Conservation (phyloP, 2,113 vertebrate species). For the Otocyon megalotis region DNA sequence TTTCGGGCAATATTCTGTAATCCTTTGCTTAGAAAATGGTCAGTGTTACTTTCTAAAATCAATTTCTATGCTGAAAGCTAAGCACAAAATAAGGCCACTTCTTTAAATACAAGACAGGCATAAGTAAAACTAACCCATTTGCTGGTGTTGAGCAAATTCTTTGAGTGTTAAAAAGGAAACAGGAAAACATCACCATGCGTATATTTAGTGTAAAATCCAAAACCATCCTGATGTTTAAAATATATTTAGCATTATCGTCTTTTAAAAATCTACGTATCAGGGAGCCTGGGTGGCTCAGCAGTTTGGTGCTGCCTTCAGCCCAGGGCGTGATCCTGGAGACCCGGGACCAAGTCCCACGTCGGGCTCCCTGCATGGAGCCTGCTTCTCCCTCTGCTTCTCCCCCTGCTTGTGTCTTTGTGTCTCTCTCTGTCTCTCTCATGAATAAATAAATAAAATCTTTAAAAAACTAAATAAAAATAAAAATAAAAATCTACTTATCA, state of each 20-base stretch:
- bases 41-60: neutral
- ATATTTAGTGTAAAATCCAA: neutral
- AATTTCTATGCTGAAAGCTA: neutral
- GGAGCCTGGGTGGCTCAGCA: too few species aligned
- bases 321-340: too few species aligned
- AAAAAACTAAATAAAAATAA: too few species aligned
- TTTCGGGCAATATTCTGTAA: neutral
- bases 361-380: too few species aligned
- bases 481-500: neutral
- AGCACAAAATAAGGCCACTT: conserved; percentile 2
- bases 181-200: neutral
- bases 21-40: neutral
- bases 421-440: too few species aligned
- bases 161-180: conserved; percentile 25
- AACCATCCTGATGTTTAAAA: neutral
- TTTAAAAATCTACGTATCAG: neutral
- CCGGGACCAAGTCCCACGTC: too few species aligned
- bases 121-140: conserved; percentile 18
- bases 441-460: too few species aligned
- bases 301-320: too few species aligned
- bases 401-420: too few species aligned
- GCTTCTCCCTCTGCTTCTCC: too few species aligned
- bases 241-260: neutral
- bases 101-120: neutral
- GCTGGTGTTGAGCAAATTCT: neutral